Conservation (phyloP, 2,113 vertebrate genomes). For the Dasyornis broadbenti region DNA sequence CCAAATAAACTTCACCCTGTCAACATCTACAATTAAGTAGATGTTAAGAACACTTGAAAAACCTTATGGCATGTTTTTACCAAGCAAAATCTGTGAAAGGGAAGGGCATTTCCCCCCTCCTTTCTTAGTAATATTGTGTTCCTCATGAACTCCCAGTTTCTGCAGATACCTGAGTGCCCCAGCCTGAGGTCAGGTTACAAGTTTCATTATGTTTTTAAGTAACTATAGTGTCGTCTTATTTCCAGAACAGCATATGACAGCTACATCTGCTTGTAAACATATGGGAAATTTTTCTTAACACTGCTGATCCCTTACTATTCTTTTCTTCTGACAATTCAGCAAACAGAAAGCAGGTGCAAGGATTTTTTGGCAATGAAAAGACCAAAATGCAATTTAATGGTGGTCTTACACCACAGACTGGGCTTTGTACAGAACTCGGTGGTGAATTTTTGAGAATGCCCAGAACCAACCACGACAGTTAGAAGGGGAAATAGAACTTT, state of each 20-base stretch:
- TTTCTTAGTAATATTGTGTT: neutral
- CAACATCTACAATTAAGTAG: neutral
- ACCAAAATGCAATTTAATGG: neutral
- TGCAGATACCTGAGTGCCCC: neutral
- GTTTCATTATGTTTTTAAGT: neutral
- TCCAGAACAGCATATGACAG: slow-evolving; percentile 31
- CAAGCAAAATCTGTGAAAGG: neutral
- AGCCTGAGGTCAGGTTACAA: neutral
- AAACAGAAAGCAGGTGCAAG: slow-evolving; percentile 24
- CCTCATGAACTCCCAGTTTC: neutral
- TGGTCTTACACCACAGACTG: neutral
- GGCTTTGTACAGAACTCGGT: neutral
- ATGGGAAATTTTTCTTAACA: slow-evolving; percentile 8
- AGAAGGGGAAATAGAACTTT: neutral
- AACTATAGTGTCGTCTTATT: neutral
- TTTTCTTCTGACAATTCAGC: slow-evolving; percentile 20
- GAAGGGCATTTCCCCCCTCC: neutral
- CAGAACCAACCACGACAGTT: neutral
- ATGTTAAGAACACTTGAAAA: neutral
- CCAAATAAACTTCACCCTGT: neutral
- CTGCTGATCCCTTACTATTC: neutral
- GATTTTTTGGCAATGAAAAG: neutral
- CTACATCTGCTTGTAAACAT: slow-evolving; percentile 33
- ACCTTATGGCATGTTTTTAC: neutral
- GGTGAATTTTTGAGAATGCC: neutral